Conservation (phyloP, 1,140 invertebrate genomes). For the Pseudomyrmex dendroicus region DNA sequence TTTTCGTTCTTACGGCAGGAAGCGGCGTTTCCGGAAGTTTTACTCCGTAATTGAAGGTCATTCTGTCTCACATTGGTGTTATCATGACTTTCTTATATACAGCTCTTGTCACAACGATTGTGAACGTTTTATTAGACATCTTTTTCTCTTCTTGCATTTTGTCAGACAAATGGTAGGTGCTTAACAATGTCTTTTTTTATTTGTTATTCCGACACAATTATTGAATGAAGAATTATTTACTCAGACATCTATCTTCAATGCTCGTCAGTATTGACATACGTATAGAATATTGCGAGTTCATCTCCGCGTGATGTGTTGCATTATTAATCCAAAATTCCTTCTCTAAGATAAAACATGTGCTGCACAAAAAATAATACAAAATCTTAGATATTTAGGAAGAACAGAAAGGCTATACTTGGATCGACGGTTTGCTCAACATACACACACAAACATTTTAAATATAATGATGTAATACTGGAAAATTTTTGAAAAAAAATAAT, state of each 20-base stretch:
- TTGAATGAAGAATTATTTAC: background rate
- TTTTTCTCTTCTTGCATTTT: background rate
- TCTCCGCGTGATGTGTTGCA: background rate
- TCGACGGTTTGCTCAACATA: background rate
- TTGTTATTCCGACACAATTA: slow-evolving; percentile 1
- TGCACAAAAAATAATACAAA: background rate
- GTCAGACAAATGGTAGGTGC: no score
- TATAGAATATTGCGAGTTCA: background rate
- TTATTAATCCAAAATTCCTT: slow-evolving; percentile 55
- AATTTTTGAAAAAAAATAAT: background rate
- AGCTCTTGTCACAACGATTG: background rate
- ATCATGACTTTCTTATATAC: background rate
- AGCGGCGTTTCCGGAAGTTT: background rate
- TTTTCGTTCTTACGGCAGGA: background rate
- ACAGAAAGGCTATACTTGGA: slow-evolving; percentile 61
- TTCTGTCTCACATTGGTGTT: background rate
- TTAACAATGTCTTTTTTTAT: background rate
- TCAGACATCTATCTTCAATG: background rate
- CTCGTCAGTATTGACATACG: slow-evolving; percentile 1
- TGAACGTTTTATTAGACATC: background rate
- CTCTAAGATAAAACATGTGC: slow-evolving; percentile 43
- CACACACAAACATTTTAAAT: slow-evolving; percentile 29
- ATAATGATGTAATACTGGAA: background rate
- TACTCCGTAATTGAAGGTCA: slow-evolving; percentile 5
- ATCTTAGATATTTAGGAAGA: slow-evolving; percentile 44